phyloP scores from a whole-genome alignment of 2,113 vertebrate species.

The Grus americana region DNA sequence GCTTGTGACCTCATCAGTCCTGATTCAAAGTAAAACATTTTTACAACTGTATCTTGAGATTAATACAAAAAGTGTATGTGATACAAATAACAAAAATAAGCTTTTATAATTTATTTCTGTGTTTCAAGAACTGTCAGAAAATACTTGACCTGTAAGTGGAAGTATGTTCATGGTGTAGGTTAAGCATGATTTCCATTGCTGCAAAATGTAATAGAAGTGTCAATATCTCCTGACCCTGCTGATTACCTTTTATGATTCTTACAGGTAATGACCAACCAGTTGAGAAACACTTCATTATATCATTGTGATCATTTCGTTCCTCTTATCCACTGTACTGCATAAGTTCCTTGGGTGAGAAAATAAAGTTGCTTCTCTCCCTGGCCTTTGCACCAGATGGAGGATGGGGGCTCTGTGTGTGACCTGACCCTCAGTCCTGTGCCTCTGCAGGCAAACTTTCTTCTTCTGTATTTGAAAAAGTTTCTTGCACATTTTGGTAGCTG shows the following conservation, averaged over 20 bases:
- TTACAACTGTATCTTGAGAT: not conserved
- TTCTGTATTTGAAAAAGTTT: not conserved
- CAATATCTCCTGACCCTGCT: not conserved
- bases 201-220: not conserved
- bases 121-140: slow-evolving; percentile 2
- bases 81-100: not conserved
- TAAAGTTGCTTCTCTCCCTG: not conserved
- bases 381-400: not conserved
- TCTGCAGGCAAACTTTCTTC: not conserved
- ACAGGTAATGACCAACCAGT: not conserved
- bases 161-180: not conserved
- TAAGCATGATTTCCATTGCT: not conserved
- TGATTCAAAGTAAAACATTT: not conserved
- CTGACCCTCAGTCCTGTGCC: not conserved
- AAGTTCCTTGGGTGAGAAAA: not conserved
- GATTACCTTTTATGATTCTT: not conserved
- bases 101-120: not conserved
- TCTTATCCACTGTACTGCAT: rapidly evolving
- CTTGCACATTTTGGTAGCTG: not conserved
- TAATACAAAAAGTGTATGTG: not conserved
- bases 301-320: not conserved
- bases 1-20: not conserved
- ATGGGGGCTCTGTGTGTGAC: not conserved
- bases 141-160: not conserved
- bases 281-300: not conserved